Base-by-base conservation (phyloP, 2,888 invertebrate species). In the Gymnocheta viridis region DNA sequence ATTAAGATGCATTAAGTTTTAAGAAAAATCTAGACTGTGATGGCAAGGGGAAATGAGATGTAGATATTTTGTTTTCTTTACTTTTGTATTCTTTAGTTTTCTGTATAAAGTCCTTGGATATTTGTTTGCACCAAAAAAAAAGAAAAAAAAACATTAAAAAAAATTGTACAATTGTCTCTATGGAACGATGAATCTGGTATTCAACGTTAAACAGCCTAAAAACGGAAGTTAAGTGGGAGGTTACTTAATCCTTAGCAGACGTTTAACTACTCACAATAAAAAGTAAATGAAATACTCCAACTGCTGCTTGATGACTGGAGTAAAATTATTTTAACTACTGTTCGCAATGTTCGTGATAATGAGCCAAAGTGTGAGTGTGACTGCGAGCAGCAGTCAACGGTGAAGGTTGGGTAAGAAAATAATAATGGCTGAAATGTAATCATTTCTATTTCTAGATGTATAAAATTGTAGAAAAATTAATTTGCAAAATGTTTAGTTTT, bases 151-250 rank as follows among this genome's bases (percentile, higher is more conserved):
- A 62, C 17, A 64, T 38, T 49, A 47, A 17, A 47, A 44, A n/a
- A n/a, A n/a, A n/a, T n/a, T n/a, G n/a, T 56, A 44, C 54, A 62
- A 70, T 56, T 58, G 64, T 58, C 64, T 80, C 49, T 60, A 22
- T 38, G 58, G 49, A 17, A 67, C 49, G 66, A 76, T 76, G 47
- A 56, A 67, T 76, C 47, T 58, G 2, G 66, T 60, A 29, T 66
- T 66, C 29, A 60, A 60, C 72, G 69, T 76, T 84, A 81, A 84
- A 84, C 81, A 56, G 84, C 84, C 84, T 81, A 81, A 81, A 76
- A 84, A 77, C 77, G 77, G 81, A 81, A 81, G 84, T 81, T 84
- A 84, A 84, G 84, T 84, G 69, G 81, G 79, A 81, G 77, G 77
- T 84, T 77, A 78, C 41, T 84, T 84, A 84, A 84, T 84, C 84